Base-by-base conservation (phyloP, 2,113 vertebrate species). In the Hippocampus abdominalis region DNA sequence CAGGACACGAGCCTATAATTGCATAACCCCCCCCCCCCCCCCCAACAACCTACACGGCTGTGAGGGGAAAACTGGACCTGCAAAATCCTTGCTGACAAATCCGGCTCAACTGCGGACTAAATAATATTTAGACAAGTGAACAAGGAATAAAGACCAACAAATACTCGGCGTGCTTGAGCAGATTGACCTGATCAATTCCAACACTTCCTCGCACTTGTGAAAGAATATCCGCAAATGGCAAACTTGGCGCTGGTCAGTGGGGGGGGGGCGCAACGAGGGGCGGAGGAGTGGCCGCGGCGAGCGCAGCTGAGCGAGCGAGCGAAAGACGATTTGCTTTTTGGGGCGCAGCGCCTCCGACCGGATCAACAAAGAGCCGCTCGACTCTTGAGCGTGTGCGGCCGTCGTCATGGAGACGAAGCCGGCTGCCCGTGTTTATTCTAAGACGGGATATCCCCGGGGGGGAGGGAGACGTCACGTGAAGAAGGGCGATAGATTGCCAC, bases 361-460 rank as follows among this genome's bases (percentile, higher is more conserved):
- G 68, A 74, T 71, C 73, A 40, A 29, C 18, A 62, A n/a, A 67
- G 27, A 67, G 27, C 15, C 27, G 42, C 21, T 56, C 20, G 12
- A 72, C 67, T 4, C 16, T 75, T 79, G 65, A 67, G 79, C 73
- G 82, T 82, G 76, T 20, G 36, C 74, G 76, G 78, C 68, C 70
- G 91, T 92, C 90, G 89, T 89, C 89, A 91, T 91, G 83, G 91
- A 86, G 77, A 92, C 88, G 77, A 89, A 86, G 70, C 87, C 42
- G 73, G 80, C 59, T 79, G 84, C 77, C 25, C 57, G 81, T 90
- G 88, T 89, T 90, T 91, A 89, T 91, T 91, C 86, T 87, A 75
- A 90, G 74, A 80, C 70, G 75, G 80, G 84, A 74, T 74, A 83
- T 77, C 84, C 90, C 86, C 83, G 46, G 18, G 81, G 87, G 88